Conservation (phyloP, 2,888 invertebrate species). For the Tolmerus cingulatus region DNA sequence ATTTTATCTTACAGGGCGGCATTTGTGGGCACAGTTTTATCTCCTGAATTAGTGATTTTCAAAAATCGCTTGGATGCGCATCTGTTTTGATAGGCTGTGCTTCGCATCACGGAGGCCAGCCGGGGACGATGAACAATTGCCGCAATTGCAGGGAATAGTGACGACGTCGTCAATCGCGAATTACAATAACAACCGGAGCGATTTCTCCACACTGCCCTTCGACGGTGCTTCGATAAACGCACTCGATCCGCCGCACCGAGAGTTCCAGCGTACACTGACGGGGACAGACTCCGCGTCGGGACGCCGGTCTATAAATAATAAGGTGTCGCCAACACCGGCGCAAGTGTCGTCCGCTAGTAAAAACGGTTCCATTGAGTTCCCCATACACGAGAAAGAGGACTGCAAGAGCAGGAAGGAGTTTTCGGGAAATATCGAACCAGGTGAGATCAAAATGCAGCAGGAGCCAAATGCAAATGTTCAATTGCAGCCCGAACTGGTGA, state of each 20-base stretch:
- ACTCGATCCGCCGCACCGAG: slow-evolving; percentile 47
- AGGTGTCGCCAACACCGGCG: slow-evolving; percentile 52
- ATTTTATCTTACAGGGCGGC: slow-evolving; percentile 55
- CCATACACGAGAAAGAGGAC: neutral
- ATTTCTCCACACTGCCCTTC: slow-evolving; percentile 45
- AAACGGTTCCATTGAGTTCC: neutral
- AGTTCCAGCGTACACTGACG: slow-evolving; percentile 38
- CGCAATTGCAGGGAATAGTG: slow-evolving; percentile 53
- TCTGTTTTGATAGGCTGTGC: slow-evolving; percentile 89
- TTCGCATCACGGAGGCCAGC: slow-evolving; percentile 87
- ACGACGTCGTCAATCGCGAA: slow-evolving; percentile 49
- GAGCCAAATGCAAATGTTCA: slow-evolving; percentile 62
- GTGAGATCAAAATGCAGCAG: slow-evolving; percentile 58
- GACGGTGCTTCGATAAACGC: slow-evolving; percentile 46
- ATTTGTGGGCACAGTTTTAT: slow-evolving; percentile 52
- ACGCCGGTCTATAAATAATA: slow-evolving; percentile 51
- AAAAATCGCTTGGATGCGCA: slow-evolving; percentile 83
- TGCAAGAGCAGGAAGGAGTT: neutral
- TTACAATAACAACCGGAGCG: slow-evolving; percentile 50
- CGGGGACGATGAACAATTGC: slow-evolving; percentile 74
- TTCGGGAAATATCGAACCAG: slow-evolving; percentile 17
- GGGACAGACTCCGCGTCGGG: slow-evolving; percentile 38
- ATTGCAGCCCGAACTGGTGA: slow-evolving; percentile 63
- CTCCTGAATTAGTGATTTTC: slow-evolving; percentile 55
- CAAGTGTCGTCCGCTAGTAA: slow-evolving; percentile 35